phyloP scores from a whole-genome alignment of 1,140 invertebrate genomes.

The Pygmarrhopalites habei region DNA sequence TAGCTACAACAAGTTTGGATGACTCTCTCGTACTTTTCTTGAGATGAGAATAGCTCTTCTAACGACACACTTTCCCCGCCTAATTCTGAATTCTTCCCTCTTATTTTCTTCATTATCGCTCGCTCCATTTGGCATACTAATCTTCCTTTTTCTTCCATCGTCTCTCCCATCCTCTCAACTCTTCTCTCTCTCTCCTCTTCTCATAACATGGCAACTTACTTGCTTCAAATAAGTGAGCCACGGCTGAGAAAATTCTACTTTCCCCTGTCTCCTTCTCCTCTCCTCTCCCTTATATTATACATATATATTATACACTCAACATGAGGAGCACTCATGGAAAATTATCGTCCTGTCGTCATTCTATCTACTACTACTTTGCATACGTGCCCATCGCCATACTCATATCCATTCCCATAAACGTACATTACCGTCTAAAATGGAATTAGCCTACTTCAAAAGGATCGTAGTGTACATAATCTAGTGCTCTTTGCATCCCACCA shows the following conservation, averaged over 20 bases:
- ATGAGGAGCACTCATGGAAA: background rate
- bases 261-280: too few relatives aligned
- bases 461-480: background rate
- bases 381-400: conserved; percentile 14
- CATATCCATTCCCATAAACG: conserved; percentile 38
- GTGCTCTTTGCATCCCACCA: background rate
- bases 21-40: conserved; percentile 17
- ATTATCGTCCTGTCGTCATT: background rate
- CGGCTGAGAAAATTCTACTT: too few relatives aligned
- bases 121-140: conserved; percentile 35
- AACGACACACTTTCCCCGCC: conserved; percentile 23
- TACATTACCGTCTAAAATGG: conserved; percentile 40
- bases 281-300: too few relatives aligned
- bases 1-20: background rate
- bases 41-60: conserved; percentile 28
- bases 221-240: too few relatives aligned
- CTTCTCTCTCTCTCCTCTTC: background rate
- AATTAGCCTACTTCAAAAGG: conserved; percentile 36
- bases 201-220: too few relatives aligned
- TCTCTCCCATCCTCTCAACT: conserved; percentile 9
- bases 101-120: conserved; percentile 36
- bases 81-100: conserved; percentile 33
- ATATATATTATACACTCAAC: too few relatives aligned
- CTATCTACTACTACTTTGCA: conserved; percentile 27
- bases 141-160: conserved; percentile 17